Conservation (phyloP, 2,888 invertebrate genomes). For the Habroteleia sp. region DNA sequence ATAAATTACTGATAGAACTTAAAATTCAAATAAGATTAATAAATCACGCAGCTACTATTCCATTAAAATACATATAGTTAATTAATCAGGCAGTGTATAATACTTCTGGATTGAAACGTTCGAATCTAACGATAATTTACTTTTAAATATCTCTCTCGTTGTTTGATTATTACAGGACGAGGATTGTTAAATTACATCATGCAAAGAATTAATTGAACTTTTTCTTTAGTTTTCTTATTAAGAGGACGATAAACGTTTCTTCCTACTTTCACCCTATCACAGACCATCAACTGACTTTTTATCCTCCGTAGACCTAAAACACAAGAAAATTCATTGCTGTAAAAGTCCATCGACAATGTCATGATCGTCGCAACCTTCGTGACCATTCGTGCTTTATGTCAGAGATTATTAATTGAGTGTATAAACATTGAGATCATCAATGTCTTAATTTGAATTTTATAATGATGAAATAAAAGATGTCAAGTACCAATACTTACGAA, state of each 20-base stretch:
- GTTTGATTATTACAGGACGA: constrained; percentile 22
- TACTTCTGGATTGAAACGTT: constrained; percentile 30
- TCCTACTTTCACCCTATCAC: constrained; percentile 29
- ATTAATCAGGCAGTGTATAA: constrained; percentile 35
- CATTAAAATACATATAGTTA: constrained; percentile 2
- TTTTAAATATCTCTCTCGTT: constrained; percentile 12
- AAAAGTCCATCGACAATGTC: too few species aligned
- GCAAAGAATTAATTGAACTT: constrained; percentile 16
- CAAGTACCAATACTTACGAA: constrained; percentile 68
- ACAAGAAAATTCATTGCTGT: constrained; percentile 5
- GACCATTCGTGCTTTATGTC: too few species aligned
- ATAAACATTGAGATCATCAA: too few species aligned
- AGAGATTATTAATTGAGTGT: too few species aligned
- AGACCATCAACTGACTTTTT: constrained; percentile 46
- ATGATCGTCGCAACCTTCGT: too few species aligned
- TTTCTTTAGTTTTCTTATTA: too few species aligned
- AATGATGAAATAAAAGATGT: constrained; percentile 13
- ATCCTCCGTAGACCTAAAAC: constrained; percentile 52
- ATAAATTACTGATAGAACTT: constrained; percentile 31
- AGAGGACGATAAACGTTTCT: too few species aligned
- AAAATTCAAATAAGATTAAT: constrained; percentile 5
- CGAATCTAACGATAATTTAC: constrained; percentile 8
- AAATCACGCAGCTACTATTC: not conserved
- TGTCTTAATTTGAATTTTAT: constrained; percentile 3
- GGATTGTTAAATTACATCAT: constrained; percentile 13